Evolutionary conservation across 2,888 invertebrate species (phyloP).

Genomic region (Ophion ventricosus): DNA sequence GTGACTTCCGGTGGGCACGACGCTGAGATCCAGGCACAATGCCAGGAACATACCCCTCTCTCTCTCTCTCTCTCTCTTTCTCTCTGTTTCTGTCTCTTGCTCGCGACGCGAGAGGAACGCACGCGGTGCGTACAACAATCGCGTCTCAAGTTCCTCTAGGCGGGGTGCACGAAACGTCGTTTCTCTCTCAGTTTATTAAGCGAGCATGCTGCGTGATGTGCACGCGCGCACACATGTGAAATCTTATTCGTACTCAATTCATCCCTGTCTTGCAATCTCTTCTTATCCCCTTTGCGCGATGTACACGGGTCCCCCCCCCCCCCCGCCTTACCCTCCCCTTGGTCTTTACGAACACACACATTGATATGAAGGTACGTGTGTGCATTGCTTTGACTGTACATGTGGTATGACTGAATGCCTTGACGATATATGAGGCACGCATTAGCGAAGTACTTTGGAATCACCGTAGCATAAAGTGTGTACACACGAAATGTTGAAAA

Average conservation of each 20-base stretch:
- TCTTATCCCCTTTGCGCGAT: slow-evolving; percentile 58
- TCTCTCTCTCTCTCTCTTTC: slow-evolving; percentile 25
- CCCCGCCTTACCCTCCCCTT: slow-evolving; percentile 46
- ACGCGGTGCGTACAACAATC: slow-evolving; percentile 82
- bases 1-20: slow-evolving; percentile 82
- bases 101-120: slow-evolving; percentile 72
- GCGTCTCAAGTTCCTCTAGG: slow-evolving; percentile 82
- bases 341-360: slow-evolving; percentile 17
- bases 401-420: slow-evolving; percentile 43
- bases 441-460: slow-evolving; percentile 78
- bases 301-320: slow-evolving; percentile 48
- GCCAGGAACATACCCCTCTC: slow-evolving; percentile 57
- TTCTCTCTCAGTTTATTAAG: slow-evolving; percentile 44
- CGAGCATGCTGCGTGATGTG: slow-evolving; percentile 44
- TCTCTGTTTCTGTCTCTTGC: background rate
- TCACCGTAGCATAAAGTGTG: slow-evolving; percentile 72
- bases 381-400: background rate
- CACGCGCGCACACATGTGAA: slow-evolving; percentile 36
- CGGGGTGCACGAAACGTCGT: slow-evolving; percentile 77
- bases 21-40: slow-evolving; percentile 71
- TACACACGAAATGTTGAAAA: slow-evolving; percentile 64
- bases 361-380: background rate
- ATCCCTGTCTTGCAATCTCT: slow-evolving; percentile 65
- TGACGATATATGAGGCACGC: slow-evolving; percentile 72
- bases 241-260: slow-evolving; percentile 60